Base-by-base conservation (phyloP, 2,797 vertebrate species). In the Esox lucius region DNA sequence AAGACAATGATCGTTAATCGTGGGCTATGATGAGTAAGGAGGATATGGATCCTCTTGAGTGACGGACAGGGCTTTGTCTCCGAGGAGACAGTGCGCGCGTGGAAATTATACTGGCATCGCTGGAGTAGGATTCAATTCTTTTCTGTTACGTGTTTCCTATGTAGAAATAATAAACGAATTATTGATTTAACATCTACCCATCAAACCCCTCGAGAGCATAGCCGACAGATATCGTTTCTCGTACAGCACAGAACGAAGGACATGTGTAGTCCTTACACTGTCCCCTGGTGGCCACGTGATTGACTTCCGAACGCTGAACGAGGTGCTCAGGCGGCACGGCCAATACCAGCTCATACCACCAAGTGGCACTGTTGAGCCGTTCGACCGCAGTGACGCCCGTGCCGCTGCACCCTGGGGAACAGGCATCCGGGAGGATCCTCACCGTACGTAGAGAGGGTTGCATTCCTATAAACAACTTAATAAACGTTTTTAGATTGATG, bases 351-450 rank as follows among this genome's bases (percentile, higher is more conserved):
- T 0, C 1, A 6, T 0, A 7, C 88, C 91, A 89, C 88, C 79
- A 78, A 91, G 85, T 75, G 90, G 88, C 81, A 87, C 68, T 85
- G 77, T 90, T 78, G 86, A 85, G 88, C 86, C 73, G 17, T 24
- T 31, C 19, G 66, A n/a, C n/a, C n/a, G n/a, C n/a, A n/a, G n/a
- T n/a, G n/a, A n/a, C n/a, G n/a, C n/a, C 6, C 46, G 12, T 0
- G 3, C 35, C 3, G 35, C 35, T 39, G 35, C 1, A 19, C 49
- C 68, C 49, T n/a, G 8, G 51, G 51, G 66, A 46, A 74, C 53
- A 75, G 62, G 11, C 35, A 49, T 12, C 59, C 61, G 76, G 75
- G 62, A 83, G 82, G 68, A 24, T 17, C 78, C 81, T 53, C 8
- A 2, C 39, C 82, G 81, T 78, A 81, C 81, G 2, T 53, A 19